Percentiles rank a stretch among this genome's conserved stretches.
Conservation (phyloP, 23 tunicate genomes). For the Trididemnum clinides region DNA sequence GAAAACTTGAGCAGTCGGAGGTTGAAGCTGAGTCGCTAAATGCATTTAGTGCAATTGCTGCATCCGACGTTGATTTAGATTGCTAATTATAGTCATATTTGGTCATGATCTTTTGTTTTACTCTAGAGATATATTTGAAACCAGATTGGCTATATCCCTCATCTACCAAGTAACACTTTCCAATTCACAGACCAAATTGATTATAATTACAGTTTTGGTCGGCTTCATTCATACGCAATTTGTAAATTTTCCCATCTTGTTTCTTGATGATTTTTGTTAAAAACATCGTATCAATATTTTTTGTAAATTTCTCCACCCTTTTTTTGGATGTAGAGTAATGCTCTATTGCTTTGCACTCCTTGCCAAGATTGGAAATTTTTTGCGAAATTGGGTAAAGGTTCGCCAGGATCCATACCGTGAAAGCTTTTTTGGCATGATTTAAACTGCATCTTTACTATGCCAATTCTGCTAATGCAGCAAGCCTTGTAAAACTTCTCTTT, state of each 20-base stretch:
- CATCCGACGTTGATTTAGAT: slow-evolving; percentile 8
- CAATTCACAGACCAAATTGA: not conserved
- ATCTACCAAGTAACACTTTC: not conserved
- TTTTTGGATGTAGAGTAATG: too few species aligned
- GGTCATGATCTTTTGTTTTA: not conserved
- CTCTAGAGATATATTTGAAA: not conserved
- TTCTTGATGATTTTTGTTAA: not conserved
- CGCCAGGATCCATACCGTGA: too few species aligned
- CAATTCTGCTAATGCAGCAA: too few species aligned
- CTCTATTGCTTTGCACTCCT: too few species aligned
- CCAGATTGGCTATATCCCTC: not conserved
- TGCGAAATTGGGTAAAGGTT: too few species aligned
- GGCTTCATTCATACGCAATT: not conserved
- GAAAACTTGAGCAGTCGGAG: not conserved
- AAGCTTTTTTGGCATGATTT: too few species aligned
- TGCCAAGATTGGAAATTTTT: too few species aligned
- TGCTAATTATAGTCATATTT: not conserved
- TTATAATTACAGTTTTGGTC: not conserved
- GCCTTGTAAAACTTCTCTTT: too few species aligned
- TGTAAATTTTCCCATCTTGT: not conserved
- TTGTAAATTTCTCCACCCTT: too few species aligned
- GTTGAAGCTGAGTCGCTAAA: slow-evolving; percentile 4
- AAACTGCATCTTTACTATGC: too few species aligned
- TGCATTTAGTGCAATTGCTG: not conserved
- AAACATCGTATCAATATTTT: not conserved